Base-by-base conservation (phyloP, 2,113 vertebrate genomes). In the Cynoglossus semilaevis region DNA sequence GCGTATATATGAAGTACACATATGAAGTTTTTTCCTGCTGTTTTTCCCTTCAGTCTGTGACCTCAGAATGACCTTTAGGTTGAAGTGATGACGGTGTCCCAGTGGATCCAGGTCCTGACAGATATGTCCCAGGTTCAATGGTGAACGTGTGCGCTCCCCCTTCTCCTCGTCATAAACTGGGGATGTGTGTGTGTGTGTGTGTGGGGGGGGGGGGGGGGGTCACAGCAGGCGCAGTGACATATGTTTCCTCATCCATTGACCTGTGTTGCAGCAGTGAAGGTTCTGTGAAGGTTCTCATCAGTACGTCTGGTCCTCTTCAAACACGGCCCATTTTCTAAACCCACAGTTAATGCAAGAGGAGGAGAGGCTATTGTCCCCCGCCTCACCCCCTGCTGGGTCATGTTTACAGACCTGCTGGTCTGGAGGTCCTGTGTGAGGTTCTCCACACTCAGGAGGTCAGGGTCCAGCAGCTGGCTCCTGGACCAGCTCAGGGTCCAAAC, bases 281-380 rank as follows among this genome's bases (percentile, higher is more conserved):
- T 1, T 45, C 62, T 49, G 68, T 40, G 51, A 68, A 51, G 41
- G 55, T 18, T 7, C 40, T 54, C 15, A n/a, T 72, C 59, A 51
- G 58, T 65, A 58, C 8, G 44, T 75, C 72, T 62, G 59, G 37
- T 68, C 47, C 51, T 65, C 48, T 59, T 51, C 62, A 62, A 74
- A 74, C 66, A 47, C 17, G 40, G 38, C 22, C 34, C 51, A 49
- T 51, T 64, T 54, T 71, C 42, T 63, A 29, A 55, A 59, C 48
- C 67, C 63, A 29, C 7, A 43, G 48, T 46, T 57, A 52, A 52
- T 13, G 18, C 62, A 41, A 57, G 47, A 61, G 14, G 54, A 57
- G 51, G 51, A 58, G 53, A 18, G 1, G 7, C 13, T 35, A 18
- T 59, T 53, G 50, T 60, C 46, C 48, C 55, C 42, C 37, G 35